Percentiles rank a stretch among this genome's conserved stretches.
These are phyloP conservation scores for Crenichthys baileyi DNA, from an alignment of 2,797 vertebrate species.

Conservation along the genomic window DNA sequence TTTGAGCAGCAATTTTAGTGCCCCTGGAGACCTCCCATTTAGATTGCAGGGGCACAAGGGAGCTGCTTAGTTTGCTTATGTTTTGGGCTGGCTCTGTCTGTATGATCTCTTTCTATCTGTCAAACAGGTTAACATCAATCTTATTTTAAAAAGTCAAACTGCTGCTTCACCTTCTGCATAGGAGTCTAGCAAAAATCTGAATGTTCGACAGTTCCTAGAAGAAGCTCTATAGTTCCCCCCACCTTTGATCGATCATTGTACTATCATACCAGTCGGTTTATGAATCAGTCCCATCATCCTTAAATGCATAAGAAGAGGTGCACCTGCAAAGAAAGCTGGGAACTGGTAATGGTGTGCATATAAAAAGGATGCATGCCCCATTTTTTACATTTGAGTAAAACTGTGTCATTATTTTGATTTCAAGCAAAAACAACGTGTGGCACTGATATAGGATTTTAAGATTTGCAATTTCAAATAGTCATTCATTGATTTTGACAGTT, in stretches of 20 bases:
- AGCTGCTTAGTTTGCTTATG: neutral
- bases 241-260: neutral
- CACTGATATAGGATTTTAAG: neutral
- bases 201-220: neutral
- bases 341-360: conserved; percentile 52
- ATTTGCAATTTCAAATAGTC: neutral
- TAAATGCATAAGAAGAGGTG: conserved; percentile 19
- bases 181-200: neutral
- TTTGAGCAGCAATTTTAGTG: neutral
- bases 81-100: neutral
- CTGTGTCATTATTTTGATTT: conserved; percentile 14
- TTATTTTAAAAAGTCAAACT: neutral
- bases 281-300: conserved; percentile 6
- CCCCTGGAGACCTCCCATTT: neutral
- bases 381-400: neutral
- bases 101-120: neutral
- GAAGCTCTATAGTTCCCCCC: neutral
- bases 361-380: conserved; percentile 7
- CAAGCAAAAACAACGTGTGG: neutral
- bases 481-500: neutral
- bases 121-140: neutral
- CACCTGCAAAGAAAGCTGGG: conserved; percentile 65
- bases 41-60: neutral
- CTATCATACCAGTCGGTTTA: neutral
- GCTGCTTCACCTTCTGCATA: neutral